Evolutionary conservation across 2,888 invertebrate genomes (phyloP), one percentile per base, ranked within the genome.

Genomic region (Parnassius apollo): DNA sequence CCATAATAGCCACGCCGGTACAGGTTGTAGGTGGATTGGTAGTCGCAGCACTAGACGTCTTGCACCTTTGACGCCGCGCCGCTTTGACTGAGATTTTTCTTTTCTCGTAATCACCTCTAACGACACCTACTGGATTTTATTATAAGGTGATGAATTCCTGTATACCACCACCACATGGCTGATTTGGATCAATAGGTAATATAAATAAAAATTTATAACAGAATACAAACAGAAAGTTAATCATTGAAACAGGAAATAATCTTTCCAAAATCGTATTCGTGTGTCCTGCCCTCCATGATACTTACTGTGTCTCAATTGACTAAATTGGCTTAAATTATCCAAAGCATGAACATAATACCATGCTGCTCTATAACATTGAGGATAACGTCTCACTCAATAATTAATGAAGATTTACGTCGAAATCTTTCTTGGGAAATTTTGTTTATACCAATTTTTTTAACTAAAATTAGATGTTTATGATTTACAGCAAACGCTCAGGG

Each of bases 301-400:
- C 60, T 52, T 53, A 62, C 66, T 68, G 71, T 70, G 71, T 73
- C 78, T 84, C 87, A 90, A 91, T 89, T 91, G 87, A 74, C 79
- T 85, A 76, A 90, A 90, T 89, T 89, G 85, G 75, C 71, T 82
- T 78, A 73, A 88, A 85, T 88, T 84, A 73, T 69, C 66, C 68
- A 65, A 84, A 79, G 78, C 74, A 75, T 70, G 74, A 69, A 75
- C 77, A 77, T 70, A 74, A 75, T 64, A 59, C 61, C 59, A 46
- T 18, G 42, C 45, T 59, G 52, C 71, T 63, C 58, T 80, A 80
- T 76, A 78, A 69, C 70, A 73, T 81, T 75, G 80, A 84, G 83
- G 82, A 85, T 80, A 83, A 81, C 71, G 68, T 66, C 66, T 65
- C 65, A 13, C 60, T 59, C 13, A 58, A 48, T 59, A 66, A 64